A percentile compares a stretch with the other conserved stretches of the same genome.
phyloP scores from a whole-genome alignment of 2,888 invertebrate genomes.

The Trissolcus brochymenae region DNA sequence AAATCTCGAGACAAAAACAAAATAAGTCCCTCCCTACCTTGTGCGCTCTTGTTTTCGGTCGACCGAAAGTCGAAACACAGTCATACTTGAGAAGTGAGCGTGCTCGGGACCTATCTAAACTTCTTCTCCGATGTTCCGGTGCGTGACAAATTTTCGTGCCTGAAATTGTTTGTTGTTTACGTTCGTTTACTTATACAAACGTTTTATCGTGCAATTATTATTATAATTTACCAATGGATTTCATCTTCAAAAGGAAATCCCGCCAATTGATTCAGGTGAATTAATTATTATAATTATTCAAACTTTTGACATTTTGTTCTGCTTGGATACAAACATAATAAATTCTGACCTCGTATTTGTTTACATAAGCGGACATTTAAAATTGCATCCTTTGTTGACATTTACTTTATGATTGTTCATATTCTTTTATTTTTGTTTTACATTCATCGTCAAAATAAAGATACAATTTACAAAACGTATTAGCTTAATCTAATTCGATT shows the following conservation, averaged over 20 bases:
- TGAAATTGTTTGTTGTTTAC: conserved; percentile 11
- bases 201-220: not conserved
- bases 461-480: too few species aligned
- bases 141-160: not conserved
- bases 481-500: too few species aligned
- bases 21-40: conserved; percentile 21
- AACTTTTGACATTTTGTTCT: too few species aligned
- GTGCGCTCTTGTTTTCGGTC: conserved; percentile 5
- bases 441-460: too few species aligned
- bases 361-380: too few species aligned
- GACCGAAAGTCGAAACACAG: conserved; percentile 12
- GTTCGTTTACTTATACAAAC: not conserved
- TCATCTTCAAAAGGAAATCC: conserved; percentile 17
- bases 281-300: not conserved
- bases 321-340: too few species aligned
- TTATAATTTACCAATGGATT: conserved; percentile 11
- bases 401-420: too few species aligned
- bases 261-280: conserved; percentile 12
- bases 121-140: conserved; percentile 4
- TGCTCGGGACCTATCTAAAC: conserved; percentile 6
- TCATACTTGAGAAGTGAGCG: conserved; percentile 19
- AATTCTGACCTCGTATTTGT: too few species aligned
- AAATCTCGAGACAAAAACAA: conserved; percentile 16
- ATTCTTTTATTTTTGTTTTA: too few species aligned
- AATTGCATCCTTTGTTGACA: too few species aligned